Base-by-base conservation (phyloP, 2,113 vertebrate species). In the rat (Rattus norvegicus) region DNA sequence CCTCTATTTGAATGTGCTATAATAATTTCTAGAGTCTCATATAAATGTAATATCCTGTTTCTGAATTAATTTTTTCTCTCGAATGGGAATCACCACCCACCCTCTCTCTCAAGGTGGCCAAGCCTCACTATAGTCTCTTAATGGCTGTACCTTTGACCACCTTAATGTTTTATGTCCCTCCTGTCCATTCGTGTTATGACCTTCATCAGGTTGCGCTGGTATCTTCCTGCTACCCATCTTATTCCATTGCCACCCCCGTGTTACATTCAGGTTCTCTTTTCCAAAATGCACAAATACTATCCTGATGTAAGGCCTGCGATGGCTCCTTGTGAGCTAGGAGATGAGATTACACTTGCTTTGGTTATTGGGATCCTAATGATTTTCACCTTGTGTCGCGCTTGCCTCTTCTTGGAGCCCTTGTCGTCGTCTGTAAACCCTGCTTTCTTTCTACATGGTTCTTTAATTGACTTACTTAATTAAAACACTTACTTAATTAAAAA, bases 321-420 rank as follows among this genome's bases (percentile, higher is more conserved):
- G 69, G 7, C 36, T 70, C 65, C 67, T 94, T 76, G 12, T 70
- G 43, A 87, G 47, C 49, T 92, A 36, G 3, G 70, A 72, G 67
- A 67, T 43, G 88, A 89, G 36, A 19, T 73, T 81, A 93, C 76
- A 67, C 7, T 76, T 77, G 16, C 36, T 47, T 61, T 77, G 26
- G 73, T 70, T 93, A 89, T 26, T 61, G 7, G 30, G 1, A 5
- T 81, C 77, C 88, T 85, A 73, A 59, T 59, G 20, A 88, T 86
- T 88, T 96, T 91, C 80, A 61, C 11, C 49, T 92, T 96, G 14
- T 73, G 92, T 95, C 70, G 39, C 43, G 17, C 81, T 93, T 43
- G 28, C 49, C 88, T 88, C 79, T 61, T 93, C 67, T 93, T 56
- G 7, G 92, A 43, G 65, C 9, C 16, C 90, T 16, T 87, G 54